Evolutionary conservation across 1,140 invertebrate genomes (phyloP).

Genomic region (Berghia stephanieae): DNA sequence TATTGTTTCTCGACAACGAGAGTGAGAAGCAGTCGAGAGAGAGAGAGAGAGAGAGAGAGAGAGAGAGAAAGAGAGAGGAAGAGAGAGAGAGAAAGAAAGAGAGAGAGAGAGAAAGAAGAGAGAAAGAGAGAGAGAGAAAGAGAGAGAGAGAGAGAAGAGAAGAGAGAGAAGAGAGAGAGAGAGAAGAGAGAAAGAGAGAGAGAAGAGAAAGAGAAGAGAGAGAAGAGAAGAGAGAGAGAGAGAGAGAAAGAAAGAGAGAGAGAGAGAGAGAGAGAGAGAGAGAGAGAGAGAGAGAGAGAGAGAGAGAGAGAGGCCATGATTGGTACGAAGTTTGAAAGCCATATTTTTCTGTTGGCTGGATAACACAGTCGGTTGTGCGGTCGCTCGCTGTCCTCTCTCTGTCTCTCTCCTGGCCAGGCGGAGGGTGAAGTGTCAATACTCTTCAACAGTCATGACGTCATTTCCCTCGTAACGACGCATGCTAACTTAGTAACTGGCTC

Average conservation of each 20-base stretch:
- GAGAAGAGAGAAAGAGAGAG: slow-evolving; percentile 19
- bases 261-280: neutral
- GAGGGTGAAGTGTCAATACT: no score
- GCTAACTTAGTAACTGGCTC: no score
- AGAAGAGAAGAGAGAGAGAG: neutral
- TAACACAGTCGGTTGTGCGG: neutral
- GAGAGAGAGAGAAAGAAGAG: neutral
- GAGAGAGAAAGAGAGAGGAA: neutral
- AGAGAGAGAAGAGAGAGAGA: slow-evolving; percentile 19
- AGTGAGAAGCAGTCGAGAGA: no score
- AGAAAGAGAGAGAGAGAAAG: neutral
- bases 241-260: neutral
- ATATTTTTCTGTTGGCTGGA: neutral
- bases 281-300: neutral
- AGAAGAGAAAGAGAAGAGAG: no score
- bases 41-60: neutral
- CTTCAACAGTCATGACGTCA: no score
- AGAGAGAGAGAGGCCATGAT: neutral
- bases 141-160: slow-evolving; percentile 8
- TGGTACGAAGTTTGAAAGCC: neutral
- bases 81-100: neutral
- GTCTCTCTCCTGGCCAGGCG: neutral
- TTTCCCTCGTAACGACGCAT: no score
- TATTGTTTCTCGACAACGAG: no score
- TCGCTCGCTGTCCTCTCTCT: slow-evolving; percentile 5